Conservation (phyloP, 2,797 vertebrate species). For the Scarus forsteni region DNA sequence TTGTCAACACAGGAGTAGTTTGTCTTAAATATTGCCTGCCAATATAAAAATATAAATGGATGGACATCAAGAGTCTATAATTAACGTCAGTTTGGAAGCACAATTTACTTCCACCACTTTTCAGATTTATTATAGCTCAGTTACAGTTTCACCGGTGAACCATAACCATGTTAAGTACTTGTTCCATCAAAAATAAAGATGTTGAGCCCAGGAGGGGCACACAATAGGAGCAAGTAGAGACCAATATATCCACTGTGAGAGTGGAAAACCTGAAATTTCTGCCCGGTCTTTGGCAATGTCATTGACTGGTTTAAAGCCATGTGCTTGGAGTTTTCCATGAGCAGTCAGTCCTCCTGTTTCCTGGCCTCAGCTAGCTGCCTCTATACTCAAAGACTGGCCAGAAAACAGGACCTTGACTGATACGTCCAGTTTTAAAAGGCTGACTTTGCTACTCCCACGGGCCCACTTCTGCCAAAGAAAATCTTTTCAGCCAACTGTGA, state of each 20-base stretch:
- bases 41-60: slow-evolving; percentile 20
- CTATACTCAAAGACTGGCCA: slow-evolving; percentile 63
- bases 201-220: slow-evolving; percentile 4
- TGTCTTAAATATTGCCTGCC: slow-evolving; percentile 25
- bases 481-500: slow-evolving; percentile 72
- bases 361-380: slow-evolving; percentile 64
- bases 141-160: slow-evolving; percentile 37
- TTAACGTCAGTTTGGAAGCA: slow-evolving; percentile 19
- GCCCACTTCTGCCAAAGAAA: slow-evolving; percentile 74
- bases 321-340: slow-evolving; percentile 59
- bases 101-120: slow-evolving; percentile 14
- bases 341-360: slow-evolving; percentile 63
- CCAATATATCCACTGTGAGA: slow-evolving; percentile 33
- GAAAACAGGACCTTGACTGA: slow-evolving; percentile 77
- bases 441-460: slow-evolving; percentile 77
- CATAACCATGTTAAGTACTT: slow-evolving; percentile 17
- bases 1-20: slow-evolving; percentile 27
- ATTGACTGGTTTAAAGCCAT: slow-evolving; percentile 49
- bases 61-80: slow-evolving; percentile 22
- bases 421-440: slow-evolving; percentile 82
- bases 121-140: slow-evolving; percentile 15
- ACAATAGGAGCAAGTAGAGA: slow-evolving; percentile 19
- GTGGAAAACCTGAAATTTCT: slow-evolving; percentile 27
- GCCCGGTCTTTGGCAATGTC: slow-evolving; percentile 25
- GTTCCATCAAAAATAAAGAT: slow-evolving; percentile 30